phyloP scores from a whole-genome alignment of 1,140 invertebrate species.

The Melipona quadrifasciata region DNA sequence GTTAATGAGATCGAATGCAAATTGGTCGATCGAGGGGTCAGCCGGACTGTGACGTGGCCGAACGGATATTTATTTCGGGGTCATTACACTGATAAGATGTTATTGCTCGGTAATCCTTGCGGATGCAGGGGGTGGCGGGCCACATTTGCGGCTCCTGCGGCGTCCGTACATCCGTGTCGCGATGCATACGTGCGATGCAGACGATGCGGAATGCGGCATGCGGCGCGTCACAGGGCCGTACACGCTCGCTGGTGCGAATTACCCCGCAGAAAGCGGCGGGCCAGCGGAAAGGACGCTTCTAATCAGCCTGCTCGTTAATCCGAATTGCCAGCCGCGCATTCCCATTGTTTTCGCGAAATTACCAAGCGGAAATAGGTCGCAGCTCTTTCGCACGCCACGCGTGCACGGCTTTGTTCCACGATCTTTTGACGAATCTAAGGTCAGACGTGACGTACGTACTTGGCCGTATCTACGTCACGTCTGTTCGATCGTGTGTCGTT shows the following conservation, averaged over 20 bases:
- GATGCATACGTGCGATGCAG: slow-evolving; percentile 55
- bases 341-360: slow-evolving; percentile 39
- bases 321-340: slow-evolving; percentile 14
- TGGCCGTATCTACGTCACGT: no score
- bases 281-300: slow-evolving; percentile 22
- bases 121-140: not conserved
- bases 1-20: not conserved
- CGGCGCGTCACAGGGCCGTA: slow-evolving; percentile 60
- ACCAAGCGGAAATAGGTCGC: slow-evolving; percentile 15
- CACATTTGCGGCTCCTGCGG: slow-evolving; percentile 43
- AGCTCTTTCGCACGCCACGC: no score
- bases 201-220: slow-evolving; percentile 69
- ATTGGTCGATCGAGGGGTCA: not conserved
- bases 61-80: slow-evolving; percentile 19
- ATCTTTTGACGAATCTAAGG: not conserved
- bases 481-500: no score
- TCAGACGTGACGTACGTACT: no score
- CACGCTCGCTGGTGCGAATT: slow-evolving; percentile 53
- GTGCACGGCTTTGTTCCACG: no score
- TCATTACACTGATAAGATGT: slow-evolving; percentile 23
- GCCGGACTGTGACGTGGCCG: not conserved
- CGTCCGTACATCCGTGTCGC: slow-evolving; percentile 57
- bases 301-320: slow-evolving; percentile 67
- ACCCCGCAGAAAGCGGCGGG: slow-evolving; percentile 2
- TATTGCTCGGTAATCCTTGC: slow-evolving; percentile 24